These are phyloP conservation scores for Argyresthia goedartella DNA, from an alignment of 2,888 invertebrate genomes.

Conservation along the genomic window DNA sequence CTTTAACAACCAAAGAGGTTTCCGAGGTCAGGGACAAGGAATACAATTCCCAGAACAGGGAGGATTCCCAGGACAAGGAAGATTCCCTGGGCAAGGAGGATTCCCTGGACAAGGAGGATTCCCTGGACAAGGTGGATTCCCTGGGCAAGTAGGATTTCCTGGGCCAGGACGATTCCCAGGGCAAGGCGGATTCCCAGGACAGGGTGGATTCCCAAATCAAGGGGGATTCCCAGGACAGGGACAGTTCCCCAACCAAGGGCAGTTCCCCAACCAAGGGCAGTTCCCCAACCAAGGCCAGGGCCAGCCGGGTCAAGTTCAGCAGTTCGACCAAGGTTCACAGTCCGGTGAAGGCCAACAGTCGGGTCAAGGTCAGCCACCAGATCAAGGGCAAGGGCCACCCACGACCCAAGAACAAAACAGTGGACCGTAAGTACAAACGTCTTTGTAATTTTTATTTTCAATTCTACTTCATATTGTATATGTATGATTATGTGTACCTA, in stretches of 20 bases:
- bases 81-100: not conserved
- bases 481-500: too few relatives aligned
- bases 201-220: not conserved
- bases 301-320: constrained; percentile 3
- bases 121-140: constrained; percentile 5
- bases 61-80: not conserved
- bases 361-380: not conserved
- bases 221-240: not conserved
- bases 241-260: constrained; percentile 1
- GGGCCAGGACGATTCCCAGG: constrained; percentile 10
- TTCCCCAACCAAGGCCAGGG: constrained; percentile 3
- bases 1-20: not conserved
- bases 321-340: not conserved
- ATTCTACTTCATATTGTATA: too few relatives aligned
- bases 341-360: not conserved
- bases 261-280: constrained; percentile 3
- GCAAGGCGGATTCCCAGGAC: constrained; percentile 10
- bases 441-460: too few relatives aligned
- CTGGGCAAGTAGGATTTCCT: constrained; percentile 8
- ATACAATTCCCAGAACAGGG: too few relatives aligned
- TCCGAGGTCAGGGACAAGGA: too few relatives aligned
- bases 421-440: not conserved
- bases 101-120: constrained; percentile 5
- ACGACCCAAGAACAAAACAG: not conserved
- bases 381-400: not conserved